Evolutionary conservation across 2,113 vertebrate genomes (phyloP).

Genomic region (Neogale vison): DNA sequence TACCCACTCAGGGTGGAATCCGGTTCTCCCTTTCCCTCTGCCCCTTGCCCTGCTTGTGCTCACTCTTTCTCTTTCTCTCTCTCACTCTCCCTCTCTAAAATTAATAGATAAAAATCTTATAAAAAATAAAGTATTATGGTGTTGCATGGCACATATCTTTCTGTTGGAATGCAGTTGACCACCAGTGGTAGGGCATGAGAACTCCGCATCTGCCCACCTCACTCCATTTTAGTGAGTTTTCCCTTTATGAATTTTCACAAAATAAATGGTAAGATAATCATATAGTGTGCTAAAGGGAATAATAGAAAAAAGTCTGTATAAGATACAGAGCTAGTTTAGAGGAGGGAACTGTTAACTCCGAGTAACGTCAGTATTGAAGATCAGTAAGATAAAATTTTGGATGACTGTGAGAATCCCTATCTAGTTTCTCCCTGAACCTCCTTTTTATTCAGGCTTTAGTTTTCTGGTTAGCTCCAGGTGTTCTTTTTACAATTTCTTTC

Average conservation of each 20-base stretch:
- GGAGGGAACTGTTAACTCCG: not conserved
- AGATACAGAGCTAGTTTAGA: not conserved
- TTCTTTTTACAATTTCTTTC: not conserved
- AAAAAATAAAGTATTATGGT: not conserved
- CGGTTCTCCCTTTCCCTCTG: too few relatives aligned
- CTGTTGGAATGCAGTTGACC: not conserved
- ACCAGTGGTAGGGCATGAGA: not conserved
- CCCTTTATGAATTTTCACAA: not conserved
- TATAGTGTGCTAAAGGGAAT: not conserved
- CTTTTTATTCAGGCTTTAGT: not conserved
- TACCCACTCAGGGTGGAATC: too few relatives aligned
- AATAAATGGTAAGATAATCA: not conserved
- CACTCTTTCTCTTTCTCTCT: too few relatives aligned
- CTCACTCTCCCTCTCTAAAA: not conserved
- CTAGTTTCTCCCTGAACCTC: not conserved
- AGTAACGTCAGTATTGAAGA: not conserved
- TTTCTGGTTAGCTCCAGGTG: not conserved
- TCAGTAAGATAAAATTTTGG: not conserved
- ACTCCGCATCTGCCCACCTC: not conserved
- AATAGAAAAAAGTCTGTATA: not conserved
- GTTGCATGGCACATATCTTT: not conserved
- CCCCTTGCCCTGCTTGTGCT: not conserved
- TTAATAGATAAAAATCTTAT: not conserved
- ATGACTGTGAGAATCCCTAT: not conserved
- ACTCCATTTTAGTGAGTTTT: not conserved